Conservation (phyloP, 1,140 invertebrate species). For the Drosophila mojavensis region DNA sequence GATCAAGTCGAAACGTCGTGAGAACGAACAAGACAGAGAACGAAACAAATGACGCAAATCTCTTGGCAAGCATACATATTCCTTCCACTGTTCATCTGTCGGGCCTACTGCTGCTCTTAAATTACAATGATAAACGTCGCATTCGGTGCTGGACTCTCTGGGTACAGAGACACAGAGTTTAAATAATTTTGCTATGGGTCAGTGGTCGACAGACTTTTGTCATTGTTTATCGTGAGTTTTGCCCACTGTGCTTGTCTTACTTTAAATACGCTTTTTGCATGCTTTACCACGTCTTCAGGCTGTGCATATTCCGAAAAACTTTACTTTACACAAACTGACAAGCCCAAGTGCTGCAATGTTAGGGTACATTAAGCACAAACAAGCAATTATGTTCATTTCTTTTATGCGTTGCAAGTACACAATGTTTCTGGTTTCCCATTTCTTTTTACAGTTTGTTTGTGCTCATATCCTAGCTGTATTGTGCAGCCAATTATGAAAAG, state of each 20-base stretch:
- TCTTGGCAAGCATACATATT: no score
- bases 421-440: constrained; percentile 3
- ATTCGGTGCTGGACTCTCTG: no score
- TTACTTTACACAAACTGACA: constrained; percentile 38
- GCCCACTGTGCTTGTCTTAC: background rate
- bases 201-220: no score
- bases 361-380: constrained; percentile 66
- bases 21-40: no score
- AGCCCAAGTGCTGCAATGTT: constrained; percentile 42
- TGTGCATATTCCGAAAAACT: constrained; percentile 58
- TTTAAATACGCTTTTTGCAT: constrained; percentile 1
- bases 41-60: no score
- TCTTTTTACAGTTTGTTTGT: constrained; percentile 6
- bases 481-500: constrained; percentile 62
- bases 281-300: constrained; percentile 16
- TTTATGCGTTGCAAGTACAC: constrained; percentile 28
- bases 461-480: background rate
- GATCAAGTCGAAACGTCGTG: no score
- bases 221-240: no score
- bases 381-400: constrained; percentile 67
- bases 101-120: no score
- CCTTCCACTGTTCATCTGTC: no score
- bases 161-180: no score
- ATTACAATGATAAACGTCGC: no score
- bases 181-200: no score